phyloP scores from a whole-genome alignment of 2,797 vertebrate species.

The Lacerta viridis region DNA sequence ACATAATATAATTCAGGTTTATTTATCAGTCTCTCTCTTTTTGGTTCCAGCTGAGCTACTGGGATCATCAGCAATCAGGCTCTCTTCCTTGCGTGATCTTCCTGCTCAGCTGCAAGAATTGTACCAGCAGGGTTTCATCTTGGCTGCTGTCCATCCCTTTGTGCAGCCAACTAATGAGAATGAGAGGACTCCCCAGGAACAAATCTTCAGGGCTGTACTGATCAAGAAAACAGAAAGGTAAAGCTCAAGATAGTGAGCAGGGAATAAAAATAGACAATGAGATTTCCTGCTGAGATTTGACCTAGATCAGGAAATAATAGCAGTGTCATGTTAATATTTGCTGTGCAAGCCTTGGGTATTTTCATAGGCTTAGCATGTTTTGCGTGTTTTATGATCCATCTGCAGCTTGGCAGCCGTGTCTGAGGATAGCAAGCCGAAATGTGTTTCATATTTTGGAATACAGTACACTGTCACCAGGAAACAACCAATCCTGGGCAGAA shows the following conservation, averaged over 20 bases:
- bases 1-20: constrained; percentile 41
- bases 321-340: constrained; percentile 63
- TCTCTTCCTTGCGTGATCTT: constrained; percentile 92
- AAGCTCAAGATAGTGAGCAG: constrained; percentile 68
- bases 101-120: constrained; percentile 93
- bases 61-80: constrained; percentile 89
- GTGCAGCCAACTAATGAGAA: constrained; percentile 89
- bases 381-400: constrained; percentile 69
- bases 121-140: constrained; percentile 94
- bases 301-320: constrained; percentile 75
- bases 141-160: constrained; percentile 94
- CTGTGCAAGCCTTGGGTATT: constrained; percentile 55
- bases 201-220: constrained; percentile 95
- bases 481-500: constrained; percentile 50
- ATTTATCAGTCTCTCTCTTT: constrained; percentile 64
- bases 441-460: constrained; percentile 59
- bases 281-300: constrained; percentile 75
- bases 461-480: constrained; percentile 43
- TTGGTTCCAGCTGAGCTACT: constrained; percentile 84
- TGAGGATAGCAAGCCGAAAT: constrained; percentile 67
- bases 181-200: constrained; percentile 88
- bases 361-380: constrained; percentile 66
- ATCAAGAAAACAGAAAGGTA: constrained; percentile 93
- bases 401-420: constrained; percentile 60
- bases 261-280: constrained; percentile 74